These are phyloP conservation scores for Peromyscus nudipes DNA, from an alignment of 2,797 vertebrate species.

Conservation along the genomic window DNA sequence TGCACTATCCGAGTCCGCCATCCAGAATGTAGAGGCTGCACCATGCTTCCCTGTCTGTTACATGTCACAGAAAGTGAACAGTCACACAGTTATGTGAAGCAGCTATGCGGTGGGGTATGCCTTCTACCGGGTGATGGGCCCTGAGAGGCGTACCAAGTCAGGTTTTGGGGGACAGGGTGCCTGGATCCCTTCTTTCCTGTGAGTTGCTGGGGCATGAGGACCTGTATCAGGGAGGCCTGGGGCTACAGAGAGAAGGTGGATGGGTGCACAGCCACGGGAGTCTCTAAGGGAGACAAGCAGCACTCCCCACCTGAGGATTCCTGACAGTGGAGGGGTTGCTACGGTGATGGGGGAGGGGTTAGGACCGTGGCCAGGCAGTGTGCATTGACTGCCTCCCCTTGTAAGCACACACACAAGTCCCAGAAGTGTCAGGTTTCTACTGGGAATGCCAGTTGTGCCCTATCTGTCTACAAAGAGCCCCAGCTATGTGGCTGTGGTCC, in stretches of 20 bases:
- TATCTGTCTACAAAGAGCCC: background rate
- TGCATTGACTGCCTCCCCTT: background rate
- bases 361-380: background rate
- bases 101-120: background rate
- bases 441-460: background rate
- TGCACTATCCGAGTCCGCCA: background rate
- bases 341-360: background rate
- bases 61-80: background rate
- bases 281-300: background rate
- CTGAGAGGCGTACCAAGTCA: no score
- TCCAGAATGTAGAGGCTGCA: background rate
- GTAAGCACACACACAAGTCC: background rate
- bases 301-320: background rate
- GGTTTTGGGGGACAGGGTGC: background rate
- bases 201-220: background rate
- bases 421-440: background rate
- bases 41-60: background rate
- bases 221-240: background rate
- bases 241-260: background rate
- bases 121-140: background rate
- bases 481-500: background rate
- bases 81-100: background rate
- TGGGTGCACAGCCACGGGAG: background rate
- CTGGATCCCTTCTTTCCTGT: background rate
- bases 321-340: background rate